Base-by-base conservation (phyloP, 1,140 invertebrate species). In the Bradysia coprophila region DNA sequence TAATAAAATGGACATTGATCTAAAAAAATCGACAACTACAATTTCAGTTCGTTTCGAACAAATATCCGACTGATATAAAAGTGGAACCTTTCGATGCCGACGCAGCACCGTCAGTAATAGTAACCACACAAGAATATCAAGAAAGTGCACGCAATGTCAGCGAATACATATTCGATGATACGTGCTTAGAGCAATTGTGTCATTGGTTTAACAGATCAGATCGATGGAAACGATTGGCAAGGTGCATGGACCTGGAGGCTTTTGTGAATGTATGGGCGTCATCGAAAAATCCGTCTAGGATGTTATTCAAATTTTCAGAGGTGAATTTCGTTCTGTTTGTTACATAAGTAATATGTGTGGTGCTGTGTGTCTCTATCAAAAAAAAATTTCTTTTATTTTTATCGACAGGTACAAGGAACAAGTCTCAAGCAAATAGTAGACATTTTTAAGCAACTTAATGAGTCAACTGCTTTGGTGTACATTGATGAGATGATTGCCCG, bases 141-240 rank as follows among this genome's bases (percentile, higher is more conserved):
- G n/a, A n/a, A n/a, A n/a, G n/a, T n/a, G n/a, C n/a, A n/a, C n/a
- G n/a, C n/a, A n/a, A n/a, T n/a, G n/a, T n/a, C n/a, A n/a, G n/a
- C n/a, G n/a, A n/a, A n/a, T n/a, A n/a, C n/a, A n/a, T 0, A 22
- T 46, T 10, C 18, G 34, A 23, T 13, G n/a, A 42, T 4, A 4
- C 4, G 1, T 34, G 37, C 38, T 11, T 40, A 48, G 2, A 45
- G 38, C 2, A 45, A 48, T 2, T 51, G 49, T 24, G 11, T 31
- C 1, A 13, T 6, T 46, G 31, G 34, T 48, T 59, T 0, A 50
- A 48, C 36, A 22, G 48, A 18, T 44, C 48, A 0, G 18, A 44
- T 13, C 51, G 48, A 20, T 59, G 57, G 56, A 49, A 50, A 33
- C 40, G 46, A 1, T 34, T 59, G n/a, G 55, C 49, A 0, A 33